Base-by-base conservation (phyloP, 2,888 invertebrate species). In the Microplitis manilae region DNA sequence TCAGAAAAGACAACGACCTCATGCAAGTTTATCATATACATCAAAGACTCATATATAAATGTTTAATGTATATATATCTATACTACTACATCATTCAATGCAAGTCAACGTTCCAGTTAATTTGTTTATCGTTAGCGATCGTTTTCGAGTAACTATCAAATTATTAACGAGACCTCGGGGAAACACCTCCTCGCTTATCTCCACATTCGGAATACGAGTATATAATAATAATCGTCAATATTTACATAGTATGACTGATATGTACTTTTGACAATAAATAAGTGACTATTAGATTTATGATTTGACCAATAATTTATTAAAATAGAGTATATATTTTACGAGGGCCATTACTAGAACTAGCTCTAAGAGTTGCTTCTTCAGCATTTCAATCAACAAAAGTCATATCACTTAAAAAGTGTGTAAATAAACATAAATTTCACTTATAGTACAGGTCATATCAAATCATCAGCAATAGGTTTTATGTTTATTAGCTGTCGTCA, bases 361-460 rank as follows among this genome's bases (percentile, higher is more conserved):
- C 73, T 77, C 73, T 39, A 70, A 59, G 73, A 77, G 74, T 73
- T 15, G 50, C 59, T 73, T 59, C 41, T 73, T 38, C 50, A 30
- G 60, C 13, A 60, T 70, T 70, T 68, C 69, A 77, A 70, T 77
- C 70, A 60, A 17, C 73, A 39, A 62, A 68, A 38, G 70, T 62
- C 17, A 17, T 62, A 62, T 40, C 64, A 64, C 59, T 68, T 69
- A 67, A 65, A 20, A 30, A 40, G 50, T 77, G 70, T 77, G 77
- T 69, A 74, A 77, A 77, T 77, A 64, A 69, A 40, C 70, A 70
- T 77, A 67, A 77, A 38, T 74, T 59, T 70, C 17, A 60, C 69
- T 68, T 38, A 38, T 59, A 30, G 65, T 30, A 20, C 7, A 6
- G 41, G 62, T 41, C 39, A 20, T 72, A 8, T 39, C 7, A 9